Evolutionary conservation across 2,888 invertebrate genomes (phyloP), one percentile per base, ranked within the genome.

Genomic region (Pterobdella sp.): DNA sequence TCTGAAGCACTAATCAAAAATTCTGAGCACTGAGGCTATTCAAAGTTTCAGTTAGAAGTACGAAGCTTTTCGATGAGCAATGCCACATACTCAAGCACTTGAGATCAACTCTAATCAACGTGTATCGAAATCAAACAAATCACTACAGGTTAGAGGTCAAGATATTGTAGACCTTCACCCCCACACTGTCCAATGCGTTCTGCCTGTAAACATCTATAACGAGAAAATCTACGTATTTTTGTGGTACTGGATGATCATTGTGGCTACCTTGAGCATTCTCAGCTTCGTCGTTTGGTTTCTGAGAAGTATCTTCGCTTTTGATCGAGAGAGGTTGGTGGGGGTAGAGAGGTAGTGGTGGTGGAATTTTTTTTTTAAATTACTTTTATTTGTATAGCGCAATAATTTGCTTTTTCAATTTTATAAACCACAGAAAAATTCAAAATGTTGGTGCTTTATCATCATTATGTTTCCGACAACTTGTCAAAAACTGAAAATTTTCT

Each of bases 171-270:
- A 75, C 68, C 73, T 69, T 68, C 74, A 74, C 31, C 42, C 29
- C 18, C 74, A 71, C 68, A 76, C 75, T 26, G 67, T 76, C 32
- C 76, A 76, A 69, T 76, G 76, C 74, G 76, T 75, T 4, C 74
- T 76, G 34, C 76, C 75, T 1, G 74, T 76, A 56, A 76, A 76
- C 73, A 66, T 75, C 73, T 76, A 76, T 73, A 76, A 75, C 73
- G 76, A 76, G 75, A 76, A 73, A 76, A 77, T 75, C 76, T 76
- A 72, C 77, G 75, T 75, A 72, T 75, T 71, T 76, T 75, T 75
- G 71, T 76, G 75, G 77, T 78, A 49, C 65, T 75, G 70, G 71
- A 74, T 72, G 74, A 71, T 77, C 73, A 31, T 74, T 49, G 64
- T 76, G n/a, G 67, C 73, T 26, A 26, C 29, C 10, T 1, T 73